Conservation (phyloP, 23 tunicate species). For the Diplosoma virens region DNA sequence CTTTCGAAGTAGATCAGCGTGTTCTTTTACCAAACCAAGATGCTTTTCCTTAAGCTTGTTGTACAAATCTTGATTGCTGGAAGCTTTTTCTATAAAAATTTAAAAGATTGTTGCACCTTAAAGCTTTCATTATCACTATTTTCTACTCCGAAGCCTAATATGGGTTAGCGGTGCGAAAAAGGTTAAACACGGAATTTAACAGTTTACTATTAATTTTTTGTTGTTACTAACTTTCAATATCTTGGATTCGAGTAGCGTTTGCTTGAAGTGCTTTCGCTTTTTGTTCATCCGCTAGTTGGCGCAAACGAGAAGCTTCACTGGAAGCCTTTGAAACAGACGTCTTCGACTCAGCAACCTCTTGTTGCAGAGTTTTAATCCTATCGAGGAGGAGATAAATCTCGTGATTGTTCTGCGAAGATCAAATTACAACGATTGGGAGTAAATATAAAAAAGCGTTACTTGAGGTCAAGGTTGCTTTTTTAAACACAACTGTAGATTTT, state of each 20-base stretch:
- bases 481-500: too few species aligned
- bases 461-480: too few species aligned
- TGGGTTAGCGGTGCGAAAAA: too few species aligned
- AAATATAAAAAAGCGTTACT: too few species aligned
- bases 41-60: conserved; percentile 87
- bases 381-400: conserved; percentile 58
- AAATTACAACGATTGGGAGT: too few species aligned
- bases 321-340: conserved; percentile 14
- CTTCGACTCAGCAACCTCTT: conserved; percentile 33
- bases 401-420: conserved; percentile 22
- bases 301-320: background rate
- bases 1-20: conserved; percentile 83
- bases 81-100: conserved; percentile 51
- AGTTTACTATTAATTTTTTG: too few species aligned
- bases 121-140: too few species aligned
- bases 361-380: conserved; percentile 42
- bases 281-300: background rate
- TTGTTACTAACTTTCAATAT: conserved; percentile 52
- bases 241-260: conserved; percentile 5
- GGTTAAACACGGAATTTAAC: too few species aligned
- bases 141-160: too few species aligned
- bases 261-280: background rate
- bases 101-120: too few species aligned
- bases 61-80: conserved; percentile 73
- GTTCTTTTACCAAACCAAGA: conserved; percentile 77